These are phyloP conservation scores for Acronicta psi DNA, from an alignment of 2,888 invertebrate genomes.

Conservation along the genomic window DNA sequence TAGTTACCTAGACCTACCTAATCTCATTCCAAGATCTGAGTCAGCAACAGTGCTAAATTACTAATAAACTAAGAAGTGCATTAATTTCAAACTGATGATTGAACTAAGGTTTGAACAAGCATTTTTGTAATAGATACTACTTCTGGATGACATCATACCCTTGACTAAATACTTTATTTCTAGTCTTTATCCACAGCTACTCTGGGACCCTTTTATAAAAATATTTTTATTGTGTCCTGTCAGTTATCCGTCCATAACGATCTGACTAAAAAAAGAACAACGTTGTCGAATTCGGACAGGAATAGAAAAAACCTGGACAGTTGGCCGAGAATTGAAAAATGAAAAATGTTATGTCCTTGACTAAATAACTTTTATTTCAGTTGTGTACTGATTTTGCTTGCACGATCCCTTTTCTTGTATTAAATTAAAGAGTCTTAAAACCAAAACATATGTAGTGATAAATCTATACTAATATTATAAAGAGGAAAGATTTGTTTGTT, in stretches of 20 bases:
- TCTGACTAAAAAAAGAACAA: constrained; percentile 49
- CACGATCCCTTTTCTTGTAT: too few relatives aligned
- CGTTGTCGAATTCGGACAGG: constrained; percentile 15
- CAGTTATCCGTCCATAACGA: constrained; percentile 64
- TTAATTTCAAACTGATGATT: too few relatives aligned
- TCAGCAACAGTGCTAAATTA: too few relatives aligned
- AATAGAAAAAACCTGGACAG: constrained; percentile 29
- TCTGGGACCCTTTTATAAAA: constrained; percentile 1
- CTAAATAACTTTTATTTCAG: background rate
- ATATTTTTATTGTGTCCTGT: constrained; percentile 36
- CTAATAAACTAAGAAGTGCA: too few relatives aligned
- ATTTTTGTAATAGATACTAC: background rate
- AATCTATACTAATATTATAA: too few relatives aligned
- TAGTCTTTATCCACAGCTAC: constrained; percentile 22
- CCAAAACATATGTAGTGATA: too few relatives aligned
- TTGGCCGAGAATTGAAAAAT: constrained; percentile 18
- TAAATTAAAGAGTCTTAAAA: too few relatives aligned
- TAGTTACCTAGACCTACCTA: too few relatives aligned
- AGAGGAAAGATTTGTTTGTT: too few relatives aligned
- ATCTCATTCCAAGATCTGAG: too few relatives aligned
- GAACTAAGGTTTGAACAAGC: background rate
- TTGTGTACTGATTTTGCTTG: too few relatives aligned
- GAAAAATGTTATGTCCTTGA: constrained; percentile 7
- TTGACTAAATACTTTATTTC: background rate
- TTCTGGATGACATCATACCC: background rate